phyloP scores from a whole-genome alignment of 2,888 invertebrate species.

The Pachymerium ferrugineum region DNA sequence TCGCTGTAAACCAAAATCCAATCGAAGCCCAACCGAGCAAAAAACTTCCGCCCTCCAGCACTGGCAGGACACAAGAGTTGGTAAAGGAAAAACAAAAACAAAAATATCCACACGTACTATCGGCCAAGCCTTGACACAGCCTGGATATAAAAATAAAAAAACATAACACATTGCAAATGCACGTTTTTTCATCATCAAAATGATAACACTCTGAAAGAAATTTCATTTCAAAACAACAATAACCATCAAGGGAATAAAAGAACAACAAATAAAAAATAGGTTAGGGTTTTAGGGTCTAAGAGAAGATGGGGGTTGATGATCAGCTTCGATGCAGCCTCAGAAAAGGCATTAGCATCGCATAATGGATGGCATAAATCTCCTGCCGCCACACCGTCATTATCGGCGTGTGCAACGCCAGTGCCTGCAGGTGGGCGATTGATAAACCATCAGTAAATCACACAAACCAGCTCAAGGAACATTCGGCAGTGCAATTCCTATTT shows the following conservation, averaged over 20 bases:
- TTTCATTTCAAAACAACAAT: slow-evolving; percentile 14
- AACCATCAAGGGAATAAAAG: not conserved
- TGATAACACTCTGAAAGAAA: not conserved
- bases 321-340: slow-evolving; percentile 15
- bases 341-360: slow-evolving; percentile 21
- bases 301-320: slow-evolving; percentile 1
- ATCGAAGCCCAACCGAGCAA: slow-evolving; percentile 18
- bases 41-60: slow-evolving; percentile 18
- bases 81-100: slow-evolving; percentile 1
- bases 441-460: slow-evolving; percentile 18
- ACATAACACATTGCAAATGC: not conserved
- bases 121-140: too few species aligned
- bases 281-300: not conserved
- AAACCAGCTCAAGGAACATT: not conserved
- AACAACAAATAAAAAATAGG: not conserved
- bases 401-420: slow-evolving; percentile 9
- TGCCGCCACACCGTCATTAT: slow-evolving; percentile 18
- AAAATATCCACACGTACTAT: not conserved
- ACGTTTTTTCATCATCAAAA: slow-evolving; percentile 2
- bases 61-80: not conserved
- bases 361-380: slow-evolving; percentile 6
- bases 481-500: not conserved
- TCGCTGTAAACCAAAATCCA: slow-evolving; percentile 18
- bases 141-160: not conserved
- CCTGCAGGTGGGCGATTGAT: slow-evolving; percentile 16